Evolutionary conservation across 2,113 vertebrate species (phyloP).

Genomic region (Rafetus swinhoei): DNA sequence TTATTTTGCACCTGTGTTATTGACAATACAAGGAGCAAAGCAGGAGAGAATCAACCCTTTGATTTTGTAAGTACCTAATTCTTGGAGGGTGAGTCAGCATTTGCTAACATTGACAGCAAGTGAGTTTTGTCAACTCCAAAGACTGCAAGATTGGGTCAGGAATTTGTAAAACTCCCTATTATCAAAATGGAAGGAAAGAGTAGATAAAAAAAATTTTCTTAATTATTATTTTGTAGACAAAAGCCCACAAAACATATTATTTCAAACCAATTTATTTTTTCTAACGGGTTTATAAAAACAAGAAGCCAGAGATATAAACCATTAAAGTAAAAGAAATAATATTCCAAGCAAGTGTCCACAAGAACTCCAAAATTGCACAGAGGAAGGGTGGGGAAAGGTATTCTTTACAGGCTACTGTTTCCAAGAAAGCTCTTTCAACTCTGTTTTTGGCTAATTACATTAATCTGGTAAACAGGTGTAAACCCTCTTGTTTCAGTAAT

Average conservation of each 20-base stretch:
- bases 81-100: neutral
- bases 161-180: neutral
- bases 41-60: neutral
- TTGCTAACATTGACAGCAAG: neutral
- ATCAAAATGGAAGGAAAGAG: neutral
- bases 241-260: neutral
- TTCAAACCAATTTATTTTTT: neutral
- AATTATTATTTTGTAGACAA: neutral
- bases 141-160: neutral
- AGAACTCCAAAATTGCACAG: conserved; percentile 29
- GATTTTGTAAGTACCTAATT: neutral
- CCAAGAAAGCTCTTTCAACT: conserved; percentile 73
- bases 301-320: neutral
- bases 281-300: neutral
- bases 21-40: neutral
- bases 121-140: neutral
- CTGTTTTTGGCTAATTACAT: conserved; percentile 86
- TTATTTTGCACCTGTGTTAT: fast-evolving
- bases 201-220: neutral
- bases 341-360: conserved; percentile 18
- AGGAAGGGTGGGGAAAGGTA: neutral
- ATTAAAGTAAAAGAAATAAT: conserved; percentile 1
- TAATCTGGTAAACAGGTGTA: conserved; percentile 90
- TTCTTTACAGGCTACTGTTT: conserved; percentile 75
- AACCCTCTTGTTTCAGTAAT: conserved; percentile 82